phyloP scores from a whole-genome alignment of 2,113 vertebrate genomes.

The Eptesicus fuscus region DNA sequence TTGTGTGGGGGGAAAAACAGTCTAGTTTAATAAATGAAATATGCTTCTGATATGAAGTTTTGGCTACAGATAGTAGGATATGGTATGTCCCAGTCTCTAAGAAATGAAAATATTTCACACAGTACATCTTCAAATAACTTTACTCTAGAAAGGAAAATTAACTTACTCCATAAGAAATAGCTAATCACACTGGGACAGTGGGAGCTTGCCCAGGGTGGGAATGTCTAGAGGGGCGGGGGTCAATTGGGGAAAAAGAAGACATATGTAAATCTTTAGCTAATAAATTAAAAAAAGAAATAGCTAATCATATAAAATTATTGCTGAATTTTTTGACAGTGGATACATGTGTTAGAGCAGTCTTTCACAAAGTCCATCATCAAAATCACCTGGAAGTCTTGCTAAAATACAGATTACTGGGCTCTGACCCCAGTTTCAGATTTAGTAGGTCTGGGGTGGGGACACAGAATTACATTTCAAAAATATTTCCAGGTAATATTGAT shows the following conservation, averaged over 20 bases:
- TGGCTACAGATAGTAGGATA: not conserved
- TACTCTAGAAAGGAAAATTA: constrained; percentile 3
- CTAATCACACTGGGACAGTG: no score
- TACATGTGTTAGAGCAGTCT: not conserved
- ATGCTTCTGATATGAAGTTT: not conserved
- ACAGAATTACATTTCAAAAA: not conserved
- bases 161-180: not conserved
- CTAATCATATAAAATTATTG: not conserved
- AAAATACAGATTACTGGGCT: not conserved
- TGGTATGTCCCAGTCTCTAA: not conserved
- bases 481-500: not conserved
- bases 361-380: not conserved
- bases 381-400: not conserved
- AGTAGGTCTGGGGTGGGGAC: not conserved
- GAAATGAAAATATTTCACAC: not conserved
- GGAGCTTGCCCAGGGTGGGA: no score
- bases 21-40: not conserved
- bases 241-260: no score
- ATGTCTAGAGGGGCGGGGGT: no score
- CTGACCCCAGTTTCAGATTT: not conserved
- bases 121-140: not conserved
- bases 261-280: no score
- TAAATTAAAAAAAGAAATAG: not conserved
- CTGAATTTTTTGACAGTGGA: not conserved
- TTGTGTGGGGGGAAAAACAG: not conserved